Conservation (phyloP, 2,113 vertebrate species). For the Electrona antarctica region DNA sequence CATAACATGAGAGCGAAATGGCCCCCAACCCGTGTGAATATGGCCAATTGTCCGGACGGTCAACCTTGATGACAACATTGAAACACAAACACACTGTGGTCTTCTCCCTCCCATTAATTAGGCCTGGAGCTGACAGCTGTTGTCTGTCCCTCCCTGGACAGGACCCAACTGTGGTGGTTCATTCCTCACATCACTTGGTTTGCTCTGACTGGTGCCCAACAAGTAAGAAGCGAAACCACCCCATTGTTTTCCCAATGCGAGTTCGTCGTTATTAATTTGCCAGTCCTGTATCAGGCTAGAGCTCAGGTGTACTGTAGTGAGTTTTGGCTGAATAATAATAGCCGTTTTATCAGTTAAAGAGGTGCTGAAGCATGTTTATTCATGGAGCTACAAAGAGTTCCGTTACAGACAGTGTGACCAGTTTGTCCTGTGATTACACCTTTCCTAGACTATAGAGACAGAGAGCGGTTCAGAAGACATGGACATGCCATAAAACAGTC, state of each 20-base stretch:
- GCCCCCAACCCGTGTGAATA: background rate
- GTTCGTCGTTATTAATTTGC: constrained; percentile 18
- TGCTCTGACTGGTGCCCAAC: no score
- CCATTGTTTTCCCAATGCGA: background rate
- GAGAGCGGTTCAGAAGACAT: constrained; percentile 3
- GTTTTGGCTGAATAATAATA: background rate
- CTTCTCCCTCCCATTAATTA: constrained; percentile 64
- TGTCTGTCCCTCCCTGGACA: constrained; percentile 31
- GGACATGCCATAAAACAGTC: background rate
- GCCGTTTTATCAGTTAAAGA: background rate
- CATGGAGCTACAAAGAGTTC: constrained; percentile 3
- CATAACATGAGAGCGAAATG: background rate
- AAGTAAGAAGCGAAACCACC: no score
- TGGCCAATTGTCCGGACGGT: constrained; percentile 14
- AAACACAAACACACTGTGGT: constrained; percentile 28
- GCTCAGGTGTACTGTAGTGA: background rate
- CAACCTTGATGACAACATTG: constrained; percentile 20
- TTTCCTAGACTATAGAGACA: constrained; percentile 30
- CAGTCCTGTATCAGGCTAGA: background rate
- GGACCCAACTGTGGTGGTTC: background rate
- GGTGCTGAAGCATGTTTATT: background rate
- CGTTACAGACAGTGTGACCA: background rate
- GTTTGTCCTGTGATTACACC: constrained; percentile 18
- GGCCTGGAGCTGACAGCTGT: constrained; percentile 60
- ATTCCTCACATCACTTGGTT: background rate